Evolutionary conservation across 1,140 invertebrate species (phyloP), one percentile per base, ranked within the genome.

Genomic region (Colletes gigas): DNA sequence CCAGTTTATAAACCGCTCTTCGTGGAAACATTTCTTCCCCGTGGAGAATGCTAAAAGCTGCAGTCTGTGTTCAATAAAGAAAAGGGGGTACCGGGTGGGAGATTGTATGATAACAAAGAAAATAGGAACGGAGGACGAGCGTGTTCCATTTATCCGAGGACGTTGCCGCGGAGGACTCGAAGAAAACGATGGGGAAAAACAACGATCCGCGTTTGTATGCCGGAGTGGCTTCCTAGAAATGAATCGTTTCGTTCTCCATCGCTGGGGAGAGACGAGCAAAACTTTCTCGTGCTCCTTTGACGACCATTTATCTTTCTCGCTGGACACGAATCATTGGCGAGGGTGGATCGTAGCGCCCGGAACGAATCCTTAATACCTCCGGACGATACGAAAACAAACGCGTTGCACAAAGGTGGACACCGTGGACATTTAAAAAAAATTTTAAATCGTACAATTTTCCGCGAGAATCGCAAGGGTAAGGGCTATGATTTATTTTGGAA

Each of bases 271-370:
- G 57, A 65, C 50, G 30, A 75, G 67, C 66, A 41, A 65, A 41
- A 65, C 68, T 70, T 83, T 76, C 44, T 62, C 47, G 66, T 66
- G 83, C 59, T 83, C 68, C 80, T 85, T 85, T 71, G 73, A 85
- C 81, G 84, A 63, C 76, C 83, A 86, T 86, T 86, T 83, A 75
- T 86, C 84, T 85, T 83, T 62, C 80, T 76, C 44, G 66, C 67
- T n/a, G 50, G 67, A 66, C 74, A 66, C 79, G 74, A 85, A 57
- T 85, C 79, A 69, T 85, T 67, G 60, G 60, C 19, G 21, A 67
- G n/a, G 10, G n/a, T 21, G 70, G 44, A 82, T 82, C 84, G 74
- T 81, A 72, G 59, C 62, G n/a, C 30, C 60, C 47, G 54, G 30
- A 39, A 67, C 74, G 74, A 74, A 82, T 75, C 70, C 74, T 85